Evolutionary conservation across 2,888 invertebrate genomes (phyloP).

Genomic region (Camponotus fellah): DNA sequence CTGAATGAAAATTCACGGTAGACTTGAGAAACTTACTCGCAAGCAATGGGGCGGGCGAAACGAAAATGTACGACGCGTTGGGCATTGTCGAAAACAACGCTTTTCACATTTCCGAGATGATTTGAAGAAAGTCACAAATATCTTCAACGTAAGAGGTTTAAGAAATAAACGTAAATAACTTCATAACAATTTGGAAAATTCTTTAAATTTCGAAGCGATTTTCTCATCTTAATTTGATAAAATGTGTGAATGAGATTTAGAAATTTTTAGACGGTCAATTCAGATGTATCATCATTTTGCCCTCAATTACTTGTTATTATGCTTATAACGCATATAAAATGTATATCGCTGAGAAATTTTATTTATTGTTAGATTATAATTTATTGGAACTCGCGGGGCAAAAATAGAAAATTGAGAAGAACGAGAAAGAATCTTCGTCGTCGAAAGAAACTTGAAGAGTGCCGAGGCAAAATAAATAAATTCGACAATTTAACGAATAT

Average conservation of each 20-base stretch:
- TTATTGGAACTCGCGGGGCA: slow-evolving; percentile 52
- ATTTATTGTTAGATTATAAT: slow-evolving; percentile 48
- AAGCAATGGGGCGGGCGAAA: slow-evolving; percentile 48
- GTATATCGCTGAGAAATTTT: slow-evolving; percentile 56
- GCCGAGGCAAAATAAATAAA: slow-evolving; percentile 72
- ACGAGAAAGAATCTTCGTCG: slow-evolving; percentile 47
- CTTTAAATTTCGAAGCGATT: neutral
- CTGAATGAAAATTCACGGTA: slow-evolving; percentile 57
- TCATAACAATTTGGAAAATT: neutral
- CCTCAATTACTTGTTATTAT: too few relatives aligned
- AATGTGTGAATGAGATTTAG: neutral
- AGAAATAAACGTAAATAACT: neutral
- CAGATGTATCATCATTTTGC: neutral
- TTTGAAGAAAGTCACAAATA: neutral
- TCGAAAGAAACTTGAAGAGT: slow-evolving; percentile 41
- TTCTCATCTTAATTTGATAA: neutral
- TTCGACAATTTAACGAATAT: slow-evolving; percentile 79
- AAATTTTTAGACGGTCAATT: neutral
- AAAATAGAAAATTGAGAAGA: slow-evolving; percentile 22
- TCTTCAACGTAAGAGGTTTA: neutral
- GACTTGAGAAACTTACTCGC: slow-evolving; percentile 30
- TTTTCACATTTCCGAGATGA: slow-evolving; percentile 30
- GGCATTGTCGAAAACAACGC: slow-evolving; percentile 31
- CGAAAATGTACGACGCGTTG: slow-evolving; percentile 39
- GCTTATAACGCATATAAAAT: neutral